A percentile compares a stretch with the other conserved stretches of the same genome.
phyloP scores from a whole-genome alignment of 2,113 vertebrate species.

The Grus americana region DNA sequence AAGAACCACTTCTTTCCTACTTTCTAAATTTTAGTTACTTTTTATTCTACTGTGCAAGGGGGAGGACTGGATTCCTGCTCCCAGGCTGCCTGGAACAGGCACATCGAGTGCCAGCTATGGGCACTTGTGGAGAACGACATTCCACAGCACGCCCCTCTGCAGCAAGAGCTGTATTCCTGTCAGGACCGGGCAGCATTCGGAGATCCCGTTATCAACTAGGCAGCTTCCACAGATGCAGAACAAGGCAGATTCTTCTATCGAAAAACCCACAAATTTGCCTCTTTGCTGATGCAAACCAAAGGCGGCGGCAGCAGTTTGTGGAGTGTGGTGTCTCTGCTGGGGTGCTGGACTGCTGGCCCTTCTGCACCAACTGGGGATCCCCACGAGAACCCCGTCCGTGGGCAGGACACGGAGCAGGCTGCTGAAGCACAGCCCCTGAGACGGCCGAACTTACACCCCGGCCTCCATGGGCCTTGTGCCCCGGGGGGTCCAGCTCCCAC shows the following conservation, averaged over 20 bases:
- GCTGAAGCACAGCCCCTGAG: not conserved
- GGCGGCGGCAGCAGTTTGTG: not conserved
- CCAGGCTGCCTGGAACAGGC: not conserved
- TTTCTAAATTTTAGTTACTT: not conserved
- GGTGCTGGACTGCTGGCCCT: rapidly evolving
- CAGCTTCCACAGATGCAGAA: not conserved
- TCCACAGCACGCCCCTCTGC: rapidly evolving
- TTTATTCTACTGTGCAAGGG: not conserved
- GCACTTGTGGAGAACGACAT: not conserved
- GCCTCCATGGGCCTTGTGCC: rapidly evolving
- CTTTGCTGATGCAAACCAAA: not conserved
- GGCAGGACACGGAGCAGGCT: not conserved
- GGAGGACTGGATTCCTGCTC: not conserved
- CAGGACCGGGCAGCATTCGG: not conserved
- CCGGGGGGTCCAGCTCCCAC: not conserved
- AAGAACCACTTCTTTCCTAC: not conserved
- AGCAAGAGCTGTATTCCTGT: not conserved
- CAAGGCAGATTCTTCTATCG: not conserved
- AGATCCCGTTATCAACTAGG: rapidly evolving
- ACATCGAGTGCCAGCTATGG: not conserved
- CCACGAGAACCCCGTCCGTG: rapidly evolving
- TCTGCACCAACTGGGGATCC: rapidly evolving
- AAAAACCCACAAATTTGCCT: rapidly evolving
- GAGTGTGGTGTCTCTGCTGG: rapidly evolving
- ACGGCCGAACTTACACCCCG: rapidly evolving